A percentile compares a stretch with the other conserved stretches of the same genome.
phyloP scores from a whole-genome alignment of 2,797 vertebrate species.

The Hydrolagus colliei region DNA sequence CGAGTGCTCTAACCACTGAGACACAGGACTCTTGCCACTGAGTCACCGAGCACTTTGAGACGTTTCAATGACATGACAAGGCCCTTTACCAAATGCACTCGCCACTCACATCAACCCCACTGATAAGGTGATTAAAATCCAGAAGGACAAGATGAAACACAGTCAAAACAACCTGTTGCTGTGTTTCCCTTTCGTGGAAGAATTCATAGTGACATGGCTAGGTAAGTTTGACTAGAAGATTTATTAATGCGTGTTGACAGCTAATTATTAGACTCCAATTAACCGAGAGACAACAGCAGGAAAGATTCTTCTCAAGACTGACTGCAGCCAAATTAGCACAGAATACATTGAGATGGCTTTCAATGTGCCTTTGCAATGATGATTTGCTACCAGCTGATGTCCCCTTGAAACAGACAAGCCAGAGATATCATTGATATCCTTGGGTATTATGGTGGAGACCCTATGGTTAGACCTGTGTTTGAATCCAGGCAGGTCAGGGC shows the following conservation, averaged over 20 bases:
- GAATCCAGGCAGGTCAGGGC: too few relatives aligned
- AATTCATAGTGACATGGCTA: not conserved
- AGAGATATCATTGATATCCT: not conserved
- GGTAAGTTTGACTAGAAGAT: not conserved
- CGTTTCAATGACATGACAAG: too few relatives aligned
- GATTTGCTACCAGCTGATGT: not conserved
- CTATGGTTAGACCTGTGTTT: too few relatives aligned
- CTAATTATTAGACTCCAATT: not conserved
- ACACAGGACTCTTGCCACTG: too few relatives aligned
- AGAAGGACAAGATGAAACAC: not conserved
- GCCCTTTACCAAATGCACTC: too few relatives aligned
- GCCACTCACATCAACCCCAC: too few relatives aligned
- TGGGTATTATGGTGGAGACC: too few relatives aligned
- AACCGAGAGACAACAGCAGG: not conserved
- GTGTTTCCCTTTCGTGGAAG: not conserved
- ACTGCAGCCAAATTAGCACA: not conserved
- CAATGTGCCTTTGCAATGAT: not conserved
- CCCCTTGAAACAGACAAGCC: not conserved
- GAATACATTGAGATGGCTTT: not conserved
- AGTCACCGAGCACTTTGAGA: too few relatives aligned
- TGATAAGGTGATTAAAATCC: not conserved
- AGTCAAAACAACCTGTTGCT: not conserved
- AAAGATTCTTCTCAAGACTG: not conserved
- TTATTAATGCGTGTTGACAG: not conserved
- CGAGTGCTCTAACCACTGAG: too few relatives aligned